Conservation (phyloP, 2,113 vertebrate species). For the Cavia aperea region DNA sequence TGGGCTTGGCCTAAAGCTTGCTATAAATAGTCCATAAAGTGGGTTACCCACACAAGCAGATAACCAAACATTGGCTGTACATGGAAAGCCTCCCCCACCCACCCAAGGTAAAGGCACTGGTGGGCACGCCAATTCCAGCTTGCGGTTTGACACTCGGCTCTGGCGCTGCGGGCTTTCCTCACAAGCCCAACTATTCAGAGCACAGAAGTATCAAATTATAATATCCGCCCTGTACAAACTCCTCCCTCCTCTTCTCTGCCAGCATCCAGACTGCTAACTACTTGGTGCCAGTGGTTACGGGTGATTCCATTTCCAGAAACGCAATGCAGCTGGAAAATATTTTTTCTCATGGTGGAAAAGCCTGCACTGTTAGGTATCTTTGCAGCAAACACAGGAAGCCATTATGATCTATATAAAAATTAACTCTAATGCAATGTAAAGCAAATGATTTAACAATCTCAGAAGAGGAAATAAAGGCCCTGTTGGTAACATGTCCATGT, state of each 20-base stretch:
- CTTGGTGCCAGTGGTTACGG: slow-evolving; percentile 63
- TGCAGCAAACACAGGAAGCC: slow-evolving; percentile 38
- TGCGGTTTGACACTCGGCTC: not conserved
- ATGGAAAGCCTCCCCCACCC: not conserved
- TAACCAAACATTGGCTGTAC: not conserved
- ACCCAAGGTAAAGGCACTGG: slow-evolving; percentile 3
- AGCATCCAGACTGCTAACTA: slow-evolving; percentile 58
- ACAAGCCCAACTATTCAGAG: slow-evolving; percentile 12
- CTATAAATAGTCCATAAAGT: slow-evolving; percentile 44
- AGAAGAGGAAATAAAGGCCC: slow-evolving; percentile 2
- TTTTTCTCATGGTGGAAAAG: slow-evolving; percentile 51
- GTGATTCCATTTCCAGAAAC: slow-evolving; percentile 63
- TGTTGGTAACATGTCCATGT: not conserved
- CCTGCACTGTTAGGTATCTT: slow-evolving; percentile 9
- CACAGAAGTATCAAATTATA: slow-evolving; percentile 50
- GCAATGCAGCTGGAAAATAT: slow-evolving; percentile 49
- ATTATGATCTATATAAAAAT: slow-evolving; percentile 48
- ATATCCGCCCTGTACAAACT: slow-evolving; percentile 4
- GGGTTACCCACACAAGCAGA: slow-evolving; percentile 43
- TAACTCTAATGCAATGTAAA: slow-evolving; percentile 45
- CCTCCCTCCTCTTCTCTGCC: slow-evolving; percentile 42
- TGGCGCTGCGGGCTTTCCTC: not conserved
- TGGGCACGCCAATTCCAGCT: slow-evolving; percentile 5
- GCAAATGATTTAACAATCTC: slow-evolving; percentile 41
- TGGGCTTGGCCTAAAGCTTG: not conserved